phyloP scores from a whole-genome alignment of 2,888 invertebrate genomes.

The Callyntrura sp. region DNA sequence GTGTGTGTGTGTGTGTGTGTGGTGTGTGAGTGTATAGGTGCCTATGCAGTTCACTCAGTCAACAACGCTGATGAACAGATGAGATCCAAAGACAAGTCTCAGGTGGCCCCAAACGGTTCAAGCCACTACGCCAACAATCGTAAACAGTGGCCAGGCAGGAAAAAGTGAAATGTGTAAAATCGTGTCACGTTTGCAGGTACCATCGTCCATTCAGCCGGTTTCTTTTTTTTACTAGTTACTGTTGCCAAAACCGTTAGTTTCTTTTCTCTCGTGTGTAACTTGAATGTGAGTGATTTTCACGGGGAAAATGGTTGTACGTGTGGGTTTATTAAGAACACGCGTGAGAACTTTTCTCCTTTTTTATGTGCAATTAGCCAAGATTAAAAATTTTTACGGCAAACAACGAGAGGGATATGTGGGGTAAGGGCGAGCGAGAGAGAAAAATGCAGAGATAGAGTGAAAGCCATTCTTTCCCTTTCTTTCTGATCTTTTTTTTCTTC shows the following conservation, averaged over 20 bases:
- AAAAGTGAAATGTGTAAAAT: not conserved
- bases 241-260: conserved; percentile 23
- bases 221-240: not conserved
- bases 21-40: too few species aligned
- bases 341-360: conserved; percentile 43
- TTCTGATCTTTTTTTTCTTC: not conserved
- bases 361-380: conserved; percentile 47
- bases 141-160: not conserved
- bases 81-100: not conserved
- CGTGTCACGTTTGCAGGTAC: not conserved
- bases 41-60: too few species aligned
- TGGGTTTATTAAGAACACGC: not conserved
- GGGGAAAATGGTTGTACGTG: too few species aligned
- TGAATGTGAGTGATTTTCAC: too few species aligned
- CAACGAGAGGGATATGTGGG: not conserved
- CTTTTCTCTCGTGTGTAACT: not conserved
- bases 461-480: not conserved
- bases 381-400: conserved; percentile 19
- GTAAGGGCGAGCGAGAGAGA: not conserved
- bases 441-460: not conserved
- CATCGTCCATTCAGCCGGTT: not conserved
- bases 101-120: not conserved
- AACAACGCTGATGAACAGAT: not conserved
- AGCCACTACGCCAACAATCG: not conserved
- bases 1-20: too few species aligned